phyloP scores from a whole-genome alignment of 2,797 vertebrate species.

The Notolepis coatsorum region DNA sequence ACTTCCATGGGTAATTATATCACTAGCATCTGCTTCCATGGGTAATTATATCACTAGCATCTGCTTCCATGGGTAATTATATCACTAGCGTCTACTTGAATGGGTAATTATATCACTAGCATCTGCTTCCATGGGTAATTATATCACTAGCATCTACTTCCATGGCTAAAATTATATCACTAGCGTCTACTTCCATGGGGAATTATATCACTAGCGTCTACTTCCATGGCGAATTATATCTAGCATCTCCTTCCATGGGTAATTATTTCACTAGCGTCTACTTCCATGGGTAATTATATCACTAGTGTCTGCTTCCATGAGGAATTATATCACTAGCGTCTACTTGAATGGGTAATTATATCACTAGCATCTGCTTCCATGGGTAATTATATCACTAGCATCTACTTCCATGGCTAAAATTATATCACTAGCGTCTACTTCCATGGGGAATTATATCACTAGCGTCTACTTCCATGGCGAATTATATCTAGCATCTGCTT shows the following conservation, averaged over 20 bases:
- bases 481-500: conserved; percentile 21
- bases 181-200: conserved; percentile 15
- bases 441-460: too few relatives aligned
- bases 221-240: neutral
- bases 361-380: conserved; percentile 17
- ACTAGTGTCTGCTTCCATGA: conserved; percentile 12
- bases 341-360: conserved; percentile 16
- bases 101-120: conserved; percentile 19
- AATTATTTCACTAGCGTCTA: conserved; percentile 16
- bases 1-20: conserved; percentile 18
- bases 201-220: too few relatives aligned
- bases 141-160: conserved; percentile 22
- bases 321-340: conserved; percentile 23
- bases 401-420: conserved; percentile 9
- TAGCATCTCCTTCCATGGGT: conserved; percentile 15
- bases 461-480: too few relatives aligned
- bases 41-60: conserved; percentile 23
- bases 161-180: conserved; percentile 11
- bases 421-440: conserved; percentile 22
- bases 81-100: conserved; percentile 19
- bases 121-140: conserved; percentile 11
- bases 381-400: conserved; percentile 20
- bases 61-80: conserved; percentile 14
- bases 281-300: conserved; percentile 22
- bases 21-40: conserved; percentile 16